Percentiles rank a stretch among this genome's conserved stretches.
Evolutionary conservation across 2,113 vertebrate species (phyloP).

Genomic region (Etheostoma spectabile): DNA sequence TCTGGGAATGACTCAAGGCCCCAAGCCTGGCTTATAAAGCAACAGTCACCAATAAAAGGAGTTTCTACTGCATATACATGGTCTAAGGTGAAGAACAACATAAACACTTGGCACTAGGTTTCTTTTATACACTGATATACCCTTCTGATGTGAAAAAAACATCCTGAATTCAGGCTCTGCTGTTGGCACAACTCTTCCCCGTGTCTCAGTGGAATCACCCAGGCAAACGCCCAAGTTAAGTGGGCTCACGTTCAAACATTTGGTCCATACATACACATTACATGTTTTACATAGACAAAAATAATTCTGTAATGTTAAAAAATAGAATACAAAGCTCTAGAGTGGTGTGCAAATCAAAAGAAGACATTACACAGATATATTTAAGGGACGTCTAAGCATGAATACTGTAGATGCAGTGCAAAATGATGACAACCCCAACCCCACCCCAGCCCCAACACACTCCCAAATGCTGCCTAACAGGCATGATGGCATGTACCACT

Average conservation of each 20-base stretch:
- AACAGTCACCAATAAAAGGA: conserved; percentile 72
- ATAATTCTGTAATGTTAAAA: conserved; percentile 87
- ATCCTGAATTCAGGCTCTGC: conserved; percentile 48
- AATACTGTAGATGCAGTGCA: conserved; percentile 86
- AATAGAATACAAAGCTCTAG: conserved; percentile 87
- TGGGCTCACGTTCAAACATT: conserved; percentile 79
- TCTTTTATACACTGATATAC: conserved; percentile 66
- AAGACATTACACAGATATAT: conserved; percentile 84
- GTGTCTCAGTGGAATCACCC: conserved; percentile 76
- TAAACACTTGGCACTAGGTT: conserved; percentile 82
- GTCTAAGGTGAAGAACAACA: conserved; percentile 77
- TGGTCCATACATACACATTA: conserved; percentile 85
- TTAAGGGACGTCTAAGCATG: conserved; percentile 81
- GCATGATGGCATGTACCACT: conserved; percentile 66
- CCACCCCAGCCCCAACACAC: conserved; percentile 10
- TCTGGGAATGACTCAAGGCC: conserved; percentile 67
- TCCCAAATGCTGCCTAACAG: conserved; percentile 52
- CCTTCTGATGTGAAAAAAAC: conserved; percentile 41
- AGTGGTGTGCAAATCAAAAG: conserved; percentile 87
- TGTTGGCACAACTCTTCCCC: conserved; percentile 60
- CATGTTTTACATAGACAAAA: conserved; percentile 84
- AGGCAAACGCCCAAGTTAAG: conserved; percentile 62
- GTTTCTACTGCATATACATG: conserved; percentile 79
- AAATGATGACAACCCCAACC: conserved; percentile 73
- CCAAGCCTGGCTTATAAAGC: conserved; percentile 67